Evolutionary conservation across 2,113 vertebrate genomes (phyloP), one percentile per base, ranked within the genome.

Genomic region (Dolichotis patagonum): DNA sequence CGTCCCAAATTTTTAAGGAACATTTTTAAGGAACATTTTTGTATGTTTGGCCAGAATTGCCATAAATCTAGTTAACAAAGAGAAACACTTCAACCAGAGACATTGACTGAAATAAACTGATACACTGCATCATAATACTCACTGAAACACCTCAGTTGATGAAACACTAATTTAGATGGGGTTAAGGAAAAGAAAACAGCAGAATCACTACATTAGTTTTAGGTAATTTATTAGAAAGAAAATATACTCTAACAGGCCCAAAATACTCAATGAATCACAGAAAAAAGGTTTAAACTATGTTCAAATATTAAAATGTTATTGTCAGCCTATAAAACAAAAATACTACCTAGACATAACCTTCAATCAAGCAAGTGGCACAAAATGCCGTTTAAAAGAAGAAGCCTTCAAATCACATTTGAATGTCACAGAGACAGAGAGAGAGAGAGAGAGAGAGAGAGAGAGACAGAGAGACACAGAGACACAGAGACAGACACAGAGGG

Each of bases 131-230:
- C 38, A 5, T 60, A 91, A 82, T 12, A 46, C 0, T 85, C 19
- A 78, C 19, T 62, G 9, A 94, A 87, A 87, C 20, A 90, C 28
- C 63, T 26, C 52, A 84, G 69, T 3, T 78, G 30, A 85, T 75
- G 14, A 88, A 88, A 88, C 13, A 77, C 17, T 90, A 91, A 96
- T 11, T 43, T 43, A 58, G 65, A 7, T 49, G 16, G n/a, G 11
- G 17, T 80, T 71, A 62, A 69, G n/a, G 16, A 58, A 96, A 93
- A 71, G n/a, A 58, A 96, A 95, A 78, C 16, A 93, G 30, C 8
- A 93, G 32, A 94, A 90, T 41, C 73, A 82, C 73, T 86, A 14
- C 65, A 77, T 80, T 67, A 80, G 17, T 92, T 94, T 96, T 54
- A 73, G 69, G 30, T 96, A 14, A 71, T 32, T 65, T 54, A 81